Evolutionary conservation across 2,797 vertebrate genomes (phyloP).

Genomic region (Falco columbarius): DNA sequence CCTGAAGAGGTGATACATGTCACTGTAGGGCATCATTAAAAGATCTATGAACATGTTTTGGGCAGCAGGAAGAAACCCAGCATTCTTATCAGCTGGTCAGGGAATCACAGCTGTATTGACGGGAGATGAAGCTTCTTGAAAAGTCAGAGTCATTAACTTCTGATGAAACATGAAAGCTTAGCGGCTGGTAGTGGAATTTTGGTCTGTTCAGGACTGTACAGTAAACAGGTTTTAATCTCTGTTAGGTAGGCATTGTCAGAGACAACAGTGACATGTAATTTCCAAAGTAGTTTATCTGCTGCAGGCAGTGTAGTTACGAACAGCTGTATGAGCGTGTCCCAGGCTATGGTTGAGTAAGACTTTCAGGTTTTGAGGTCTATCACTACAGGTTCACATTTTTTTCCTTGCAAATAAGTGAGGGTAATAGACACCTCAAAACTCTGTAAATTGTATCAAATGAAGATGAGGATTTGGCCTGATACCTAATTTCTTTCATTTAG

Average conservation of each 20-base stretch:
- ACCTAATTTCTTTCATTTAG: neutral
- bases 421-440: neutral
- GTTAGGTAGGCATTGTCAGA: neutral
- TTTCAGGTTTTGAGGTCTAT: neutral
- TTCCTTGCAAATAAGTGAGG: neutral
- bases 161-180: neutral
- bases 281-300: neutral
- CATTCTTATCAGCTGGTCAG: neutral
- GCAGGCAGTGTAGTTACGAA: neutral
- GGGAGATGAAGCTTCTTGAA: neutral
- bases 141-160: neutral
- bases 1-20: constrained; percentile 4
- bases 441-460: neutral
- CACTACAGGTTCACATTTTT: neutral
- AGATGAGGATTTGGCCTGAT: neutral
- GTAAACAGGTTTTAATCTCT: neutral
- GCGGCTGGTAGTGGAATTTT: neutral
- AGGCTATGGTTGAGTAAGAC: neutral
- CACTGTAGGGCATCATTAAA: neutral
- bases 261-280: neutral
- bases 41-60: neutral
- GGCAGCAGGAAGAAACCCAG: neutral
- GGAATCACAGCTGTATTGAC: neutral
- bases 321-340: neutral
- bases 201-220: neutral